Evolutionary conservation across 2,797 vertebrate genomes (phyloP).

Genomic region (Diglossa cyanea): DNA sequence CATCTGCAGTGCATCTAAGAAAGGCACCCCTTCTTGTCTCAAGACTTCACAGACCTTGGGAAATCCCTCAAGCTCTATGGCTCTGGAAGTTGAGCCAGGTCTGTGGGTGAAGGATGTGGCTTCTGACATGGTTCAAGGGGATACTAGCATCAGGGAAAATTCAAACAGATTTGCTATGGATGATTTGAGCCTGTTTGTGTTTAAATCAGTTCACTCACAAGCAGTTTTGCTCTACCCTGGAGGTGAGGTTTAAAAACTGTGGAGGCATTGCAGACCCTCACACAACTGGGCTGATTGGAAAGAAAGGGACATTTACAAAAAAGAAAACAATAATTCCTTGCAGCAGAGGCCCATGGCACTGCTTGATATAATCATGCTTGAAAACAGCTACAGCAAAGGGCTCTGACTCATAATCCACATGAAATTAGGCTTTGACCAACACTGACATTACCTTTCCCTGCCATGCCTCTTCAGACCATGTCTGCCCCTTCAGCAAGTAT

Average conservation of each 20-base stretch:
- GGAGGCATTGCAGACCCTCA: background rate
- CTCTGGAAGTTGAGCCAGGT: background rate
- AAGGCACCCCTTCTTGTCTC: background rate
- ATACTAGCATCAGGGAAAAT: background rate
- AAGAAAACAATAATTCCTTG: background rate
- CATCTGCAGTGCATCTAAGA: background rate
- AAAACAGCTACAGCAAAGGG: background rate
- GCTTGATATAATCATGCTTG: background rate
- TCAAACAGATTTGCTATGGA: background rate
- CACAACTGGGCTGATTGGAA: background rate
- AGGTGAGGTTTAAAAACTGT: background rate
- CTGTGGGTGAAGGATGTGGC: background rate
- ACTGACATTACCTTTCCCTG: background rate
- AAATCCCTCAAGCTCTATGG: background rate
- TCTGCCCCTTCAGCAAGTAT: background rate
- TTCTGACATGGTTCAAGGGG: background rate
- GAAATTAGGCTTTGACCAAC: background rate
- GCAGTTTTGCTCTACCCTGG: background rate
- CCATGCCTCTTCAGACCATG: background rate
- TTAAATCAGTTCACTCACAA: background rate
- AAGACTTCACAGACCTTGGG: background rate
- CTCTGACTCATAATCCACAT: background rate
- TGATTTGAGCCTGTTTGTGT: background rate
- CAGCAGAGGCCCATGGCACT: background rate
- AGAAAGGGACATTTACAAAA: background rate